A percentile compares a stretch with the other conserved stretches of the same genome.
These are phyloP conservation scores for Epirrhoe alternata DNA, from an alignment of 2,888 invertebrate genomes.

Conservation along the genomic window DNA sequence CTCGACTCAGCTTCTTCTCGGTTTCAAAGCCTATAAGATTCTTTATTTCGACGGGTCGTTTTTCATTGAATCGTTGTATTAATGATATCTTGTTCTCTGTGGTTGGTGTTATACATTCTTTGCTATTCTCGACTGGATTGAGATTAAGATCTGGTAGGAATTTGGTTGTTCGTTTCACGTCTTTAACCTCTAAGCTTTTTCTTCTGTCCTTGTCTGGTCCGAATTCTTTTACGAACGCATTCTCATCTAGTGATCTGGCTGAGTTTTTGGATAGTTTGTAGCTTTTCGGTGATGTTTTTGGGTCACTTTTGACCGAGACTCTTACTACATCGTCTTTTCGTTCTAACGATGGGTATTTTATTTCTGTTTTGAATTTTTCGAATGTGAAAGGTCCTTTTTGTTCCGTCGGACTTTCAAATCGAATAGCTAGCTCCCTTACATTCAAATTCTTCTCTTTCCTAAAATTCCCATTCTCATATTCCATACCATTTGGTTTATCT, in stretches of 20 bases:
- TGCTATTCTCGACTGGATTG: slow-evolving; percentile 63
- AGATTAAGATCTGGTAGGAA: slow-evolving; percentile 75
- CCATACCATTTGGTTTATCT: slow-evolving; percentile 56
- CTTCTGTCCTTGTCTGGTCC: slow-evolving; percentile 81
- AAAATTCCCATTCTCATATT: slow-evolving; percentile 65
- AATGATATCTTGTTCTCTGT: slow-evolving; percentile 87
- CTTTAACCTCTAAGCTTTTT: slow-evolving; percentile 87
- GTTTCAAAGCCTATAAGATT: slow-evolving; percentile 72
- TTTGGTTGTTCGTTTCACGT: slow-evolving; percentile 85
- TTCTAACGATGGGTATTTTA: slow-evolving; percentile 71
- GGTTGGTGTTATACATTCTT: slow-evolving; percentile 83
- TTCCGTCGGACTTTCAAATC: slow-evolving; percentile 87
- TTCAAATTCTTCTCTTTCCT: slow-evolving; percentile 71
- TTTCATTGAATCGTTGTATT: slow-evolving; percentile 79
- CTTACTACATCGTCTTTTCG: slow-evolving; percentile 57
- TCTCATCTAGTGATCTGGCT: slow-evolving; percentile 89
- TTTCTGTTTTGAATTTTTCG: slow-evolving; percentile 76
- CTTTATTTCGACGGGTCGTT: slow-evolving; percentile 64
- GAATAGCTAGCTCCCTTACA: slow-evolving; percentile 86
- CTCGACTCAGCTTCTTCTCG: slow-evolving; percentile 88
- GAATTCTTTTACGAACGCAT: slow-evolving; percentile 89
- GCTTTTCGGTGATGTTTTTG: slow-evolving; percentile 80
- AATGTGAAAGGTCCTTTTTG: slow-evolving; percentile 85
- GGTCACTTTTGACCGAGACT: slow-evolving; percentile 59
- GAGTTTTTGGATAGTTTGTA: slow-evolving; percentile 85